phyloP scores from a whole-genome alignment of 2,113 vertebrate genomes.

The Entomyzon cyanotis region DNA sequence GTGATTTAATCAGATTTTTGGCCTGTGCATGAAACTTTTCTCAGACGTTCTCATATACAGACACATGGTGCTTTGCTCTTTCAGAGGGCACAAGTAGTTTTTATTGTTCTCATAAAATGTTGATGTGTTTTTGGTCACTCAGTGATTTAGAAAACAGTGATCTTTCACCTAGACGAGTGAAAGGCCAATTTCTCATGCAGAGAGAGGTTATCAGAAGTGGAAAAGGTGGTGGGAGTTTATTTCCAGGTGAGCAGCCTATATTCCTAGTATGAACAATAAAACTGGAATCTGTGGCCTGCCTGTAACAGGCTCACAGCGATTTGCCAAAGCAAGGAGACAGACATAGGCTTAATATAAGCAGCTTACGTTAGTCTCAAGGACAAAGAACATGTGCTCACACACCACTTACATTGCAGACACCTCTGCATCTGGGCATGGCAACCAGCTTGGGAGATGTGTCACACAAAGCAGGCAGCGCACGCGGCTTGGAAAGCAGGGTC shows the following conservation, averaged over 20 bases:
- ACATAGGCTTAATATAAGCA: not conserved
- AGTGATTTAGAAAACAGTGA: not conserved
- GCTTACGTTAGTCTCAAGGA: not conserved
- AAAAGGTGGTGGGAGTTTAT: not conserved
- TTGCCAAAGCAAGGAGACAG: not conserved
- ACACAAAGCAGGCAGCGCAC: not conserved
- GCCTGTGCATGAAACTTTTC: not conserved
- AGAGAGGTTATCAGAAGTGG: not conserved
- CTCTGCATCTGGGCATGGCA: not conserved
- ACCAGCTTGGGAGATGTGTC: not conserved
- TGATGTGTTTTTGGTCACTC: not conserved
- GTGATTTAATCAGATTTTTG: not conserved
- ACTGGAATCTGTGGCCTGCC: not conserved
- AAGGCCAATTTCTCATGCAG: not conserved
- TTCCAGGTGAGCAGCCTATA: not conserved
- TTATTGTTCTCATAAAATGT: not conserved
- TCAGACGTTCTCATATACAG: not conserved
- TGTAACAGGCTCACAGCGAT: not conserved
- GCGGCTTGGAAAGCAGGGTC: fast-evolving
- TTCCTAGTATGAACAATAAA: not conserved
- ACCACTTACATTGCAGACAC: not conserved
- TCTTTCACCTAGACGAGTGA: not conserved
- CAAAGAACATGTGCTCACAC: not conserved
- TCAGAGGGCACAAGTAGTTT: not conserved
- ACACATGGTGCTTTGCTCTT: not conserved